Evolutionary conservation across 2,797 vertebrate genomes (phyloP), one percentile per base, ranked within the genome.

Genomic region (Coilia nasus): DNA sequence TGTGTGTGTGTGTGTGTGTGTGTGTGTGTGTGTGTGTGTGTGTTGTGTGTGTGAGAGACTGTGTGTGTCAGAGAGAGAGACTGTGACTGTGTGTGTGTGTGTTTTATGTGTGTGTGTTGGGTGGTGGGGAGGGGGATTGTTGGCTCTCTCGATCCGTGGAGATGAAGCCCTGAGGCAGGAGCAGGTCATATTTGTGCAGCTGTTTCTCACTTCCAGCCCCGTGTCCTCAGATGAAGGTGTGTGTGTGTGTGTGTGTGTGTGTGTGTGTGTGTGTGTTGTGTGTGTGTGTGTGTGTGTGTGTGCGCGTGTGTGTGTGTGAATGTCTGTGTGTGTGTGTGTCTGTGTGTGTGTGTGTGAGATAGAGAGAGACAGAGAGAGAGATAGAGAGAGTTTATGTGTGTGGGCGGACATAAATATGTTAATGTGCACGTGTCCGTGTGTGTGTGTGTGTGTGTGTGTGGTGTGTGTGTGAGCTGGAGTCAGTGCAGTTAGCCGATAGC

Each of bases 121-220:
- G 57, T 17, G 14, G 46, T 78, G 85, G 82, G 86, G 89, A n/a
- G n/a, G 31, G 90, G 88, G 85, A 1, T 54, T 10, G 50, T 54
- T 54, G 83, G 67, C 31, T 17, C 14, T 75, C 78, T 87, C 85
- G 9, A 86, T 87, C 88, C 91, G 89, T 87, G 86, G 86, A 54
- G 88, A 64, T 41, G 62, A 89, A 90, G 92, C 93, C 93, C 88
- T 91, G 88, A n/a, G 91, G 93, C 93, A 83, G 56, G 41, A 83
- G 90, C 57, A 90, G 81, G 89, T 87, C 90, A 91, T 92, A 92
- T 92, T 92, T 92, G 89, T 91, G 86, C 93, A 93, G 91, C 91
- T 94, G 93, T 92, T 92, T 90, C 89, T 89, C 82, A 71, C 86
- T 56, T 90, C 82, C 92, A 78, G 92, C 93, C 90, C 91, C 91